phyloP scores from a whole-genome alignment of 2,113 vertebrate genomes.

The Phylloscopus trochilus region DNA sequence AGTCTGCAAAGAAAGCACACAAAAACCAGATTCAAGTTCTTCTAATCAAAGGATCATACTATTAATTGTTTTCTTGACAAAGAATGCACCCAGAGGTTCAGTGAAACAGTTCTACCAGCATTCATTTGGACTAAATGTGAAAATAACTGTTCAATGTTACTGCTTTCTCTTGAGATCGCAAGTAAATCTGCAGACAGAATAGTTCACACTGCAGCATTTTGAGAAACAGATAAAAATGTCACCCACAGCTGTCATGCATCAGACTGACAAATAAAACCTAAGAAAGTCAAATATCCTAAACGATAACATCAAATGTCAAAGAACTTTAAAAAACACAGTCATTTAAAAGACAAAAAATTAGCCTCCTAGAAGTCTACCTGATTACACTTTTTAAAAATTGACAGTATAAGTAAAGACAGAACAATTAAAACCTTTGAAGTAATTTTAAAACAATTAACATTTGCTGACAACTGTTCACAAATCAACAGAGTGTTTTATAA shows the following conservation, averaged over 20 bases:
- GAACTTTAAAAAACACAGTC: not conserved
- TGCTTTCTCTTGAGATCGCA: not conserved
- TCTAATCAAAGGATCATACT: not conserved
- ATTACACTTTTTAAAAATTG: not conserved
- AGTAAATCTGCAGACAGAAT: not conserved
- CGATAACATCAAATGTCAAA: not conserved
- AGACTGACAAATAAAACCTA: not conserved
- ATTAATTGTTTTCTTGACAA: not conserved
- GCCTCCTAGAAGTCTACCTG: not conserved
- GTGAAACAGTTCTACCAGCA: not conserved
- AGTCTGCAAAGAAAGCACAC: slow-evolving; percentile 77
- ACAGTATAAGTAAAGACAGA: not conserved
- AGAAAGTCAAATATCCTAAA: not conserved
- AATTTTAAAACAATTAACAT: not conserved
- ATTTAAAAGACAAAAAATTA: not conserved
- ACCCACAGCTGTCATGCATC: not conserved
- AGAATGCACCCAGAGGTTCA: not conserved
- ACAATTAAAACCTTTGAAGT: not conserved
- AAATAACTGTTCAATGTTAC: not conserved
- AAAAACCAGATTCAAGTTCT: not conserved
- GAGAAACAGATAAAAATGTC: not conserved
- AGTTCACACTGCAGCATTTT: not conserved
- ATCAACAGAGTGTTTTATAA: not conserved
- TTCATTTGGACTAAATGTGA: not conserved
- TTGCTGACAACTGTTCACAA: not conserved